Conservation (phyloP, 2,113 vertebrate genomes). For the Brachypodius melanocephalos region DNA sequence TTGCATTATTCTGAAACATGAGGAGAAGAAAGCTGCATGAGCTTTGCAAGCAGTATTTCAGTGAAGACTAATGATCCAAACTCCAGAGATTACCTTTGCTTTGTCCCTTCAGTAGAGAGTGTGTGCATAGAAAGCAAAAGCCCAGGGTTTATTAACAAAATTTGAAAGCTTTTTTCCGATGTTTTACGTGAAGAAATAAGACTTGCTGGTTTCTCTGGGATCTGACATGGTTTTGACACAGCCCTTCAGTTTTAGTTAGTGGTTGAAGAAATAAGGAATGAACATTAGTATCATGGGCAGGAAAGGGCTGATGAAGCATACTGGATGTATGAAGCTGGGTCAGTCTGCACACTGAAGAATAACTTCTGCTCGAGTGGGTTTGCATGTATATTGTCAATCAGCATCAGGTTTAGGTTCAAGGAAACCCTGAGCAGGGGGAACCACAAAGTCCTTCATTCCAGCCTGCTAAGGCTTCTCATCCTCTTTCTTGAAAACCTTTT, state of each 20-base stretch:
- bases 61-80: background rate
- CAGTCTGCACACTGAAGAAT: background rate
- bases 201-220: background rate
- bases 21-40: background rate
- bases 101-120: background rate
- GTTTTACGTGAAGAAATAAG: background rate
- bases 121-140: background rate
- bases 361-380: background rate
- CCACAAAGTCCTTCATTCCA: background rate
- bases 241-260: background rate
- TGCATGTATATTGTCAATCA: background rate
- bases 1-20: background rate
- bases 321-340: background rate
- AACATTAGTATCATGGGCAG: background rate
- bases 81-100: background rate
- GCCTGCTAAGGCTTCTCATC: background rate
- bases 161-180: background rate
- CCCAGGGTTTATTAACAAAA: background rate
- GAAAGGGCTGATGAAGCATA: background rate
- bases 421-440: background rate
- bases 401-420: background rate
- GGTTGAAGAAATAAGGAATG: background rate
- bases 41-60: background rate
- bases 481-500: background rate
- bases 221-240: background rate